A percentile compares a stretch with the other conserved stretches of the same genome.
phyloP scores from a whole-genome alignment of 1,140 invertebrate genomes.

The Muscidifurax raptorellus region DNA sequence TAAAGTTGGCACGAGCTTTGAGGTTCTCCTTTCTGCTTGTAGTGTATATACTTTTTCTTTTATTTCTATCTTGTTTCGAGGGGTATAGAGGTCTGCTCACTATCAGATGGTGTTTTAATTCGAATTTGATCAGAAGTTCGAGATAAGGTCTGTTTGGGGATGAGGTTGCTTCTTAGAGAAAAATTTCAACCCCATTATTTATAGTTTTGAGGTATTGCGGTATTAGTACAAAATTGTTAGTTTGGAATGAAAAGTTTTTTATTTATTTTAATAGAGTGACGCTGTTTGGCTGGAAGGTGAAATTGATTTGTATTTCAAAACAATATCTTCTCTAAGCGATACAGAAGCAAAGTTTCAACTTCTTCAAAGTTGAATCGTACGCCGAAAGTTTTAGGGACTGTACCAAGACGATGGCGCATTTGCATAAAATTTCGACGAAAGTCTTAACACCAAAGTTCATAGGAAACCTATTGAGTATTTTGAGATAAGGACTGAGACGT shows the following conservation, averaged over 20 bases:
- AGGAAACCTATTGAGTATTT: neutral
- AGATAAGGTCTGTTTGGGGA: neutral
- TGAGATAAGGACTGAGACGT: neutral
- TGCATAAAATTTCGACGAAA: neutral
- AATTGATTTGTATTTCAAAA: neutral
- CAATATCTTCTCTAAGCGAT: neutral
- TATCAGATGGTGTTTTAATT: neutral
- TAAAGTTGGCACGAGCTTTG: neutral
- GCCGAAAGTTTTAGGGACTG: neutral
- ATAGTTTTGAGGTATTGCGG: too few relatives aligned
- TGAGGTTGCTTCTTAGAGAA: neutral
- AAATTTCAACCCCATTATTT: neutral
- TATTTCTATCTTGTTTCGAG: neutral
- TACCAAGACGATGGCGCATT: neutral
- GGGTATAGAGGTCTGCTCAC: neutral
- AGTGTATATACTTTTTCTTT: neutral
- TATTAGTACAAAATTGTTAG: too few relatives aligned
- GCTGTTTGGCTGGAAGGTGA: too few relatives aligned
- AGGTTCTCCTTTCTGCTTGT: neutral
- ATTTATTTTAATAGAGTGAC: too few relatives aligned
- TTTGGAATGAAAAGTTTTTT: too few relatives aligned
- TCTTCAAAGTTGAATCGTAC: neutral
- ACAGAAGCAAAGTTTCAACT: neutral
- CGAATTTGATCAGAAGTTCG: neutral
- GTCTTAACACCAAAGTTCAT: too few relatives aligned